Evolutionary conservation across 1,140 invertebrate species (phyloP).

Genomic region (Microvelia longipes): DNA sequence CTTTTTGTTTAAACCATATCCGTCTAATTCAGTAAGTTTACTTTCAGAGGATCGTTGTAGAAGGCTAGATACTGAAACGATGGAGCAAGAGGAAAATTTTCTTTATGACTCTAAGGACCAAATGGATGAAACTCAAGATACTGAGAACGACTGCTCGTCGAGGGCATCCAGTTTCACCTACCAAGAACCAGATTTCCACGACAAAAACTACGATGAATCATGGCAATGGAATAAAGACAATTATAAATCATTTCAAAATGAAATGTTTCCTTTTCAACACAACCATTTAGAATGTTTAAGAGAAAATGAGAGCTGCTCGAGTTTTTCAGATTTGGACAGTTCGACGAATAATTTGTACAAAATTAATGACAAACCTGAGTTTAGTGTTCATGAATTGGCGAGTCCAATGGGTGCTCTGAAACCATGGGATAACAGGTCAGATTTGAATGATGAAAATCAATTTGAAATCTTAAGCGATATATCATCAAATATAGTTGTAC

Average conservation of each 20-base stretch:
- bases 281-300: neutral
- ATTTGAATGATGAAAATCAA: neutral
- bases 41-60: too few species aligned
- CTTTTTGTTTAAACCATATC: too few species aligned
- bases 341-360: neutral
- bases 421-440: neutral
- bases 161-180: conserved; percentile 24
- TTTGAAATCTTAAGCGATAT: conserved; percentile 18
- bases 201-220: neutral
- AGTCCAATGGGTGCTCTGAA: conserved; percentile 9
- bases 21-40: too few species aligned
- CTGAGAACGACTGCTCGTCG: neutral
- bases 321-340: neutral
- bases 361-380: neutral
- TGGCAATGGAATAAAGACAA: neutral
- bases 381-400: conserved; percentile 22
- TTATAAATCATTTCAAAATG: neutral
- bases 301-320: neutral
- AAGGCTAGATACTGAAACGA: too few species aligned
- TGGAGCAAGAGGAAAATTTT: too few species aligned
- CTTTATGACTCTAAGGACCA: too few species aligned
- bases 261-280: neutral
- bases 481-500: conserved; percentile 44
- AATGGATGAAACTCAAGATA: neutral
- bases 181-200: conserved; percentile 24